Evolutionary conservation across 2,113 vertebrate species (phyloP).

Genomic region (Spilogale gracilis): DNA sequence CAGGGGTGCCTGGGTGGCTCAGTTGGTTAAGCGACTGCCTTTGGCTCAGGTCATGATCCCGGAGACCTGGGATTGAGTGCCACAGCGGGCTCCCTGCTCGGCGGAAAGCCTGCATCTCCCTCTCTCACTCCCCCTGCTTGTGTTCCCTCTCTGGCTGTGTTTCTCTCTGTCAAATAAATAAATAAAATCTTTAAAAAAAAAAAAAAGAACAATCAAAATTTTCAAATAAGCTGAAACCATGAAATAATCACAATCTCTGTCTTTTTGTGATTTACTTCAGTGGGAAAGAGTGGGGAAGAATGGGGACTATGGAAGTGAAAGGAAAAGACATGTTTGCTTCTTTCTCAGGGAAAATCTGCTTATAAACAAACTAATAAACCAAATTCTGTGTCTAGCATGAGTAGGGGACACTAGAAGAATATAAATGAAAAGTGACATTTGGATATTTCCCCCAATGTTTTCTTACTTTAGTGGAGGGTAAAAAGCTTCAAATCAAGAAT

Average conservation of each 20-base stretch:
- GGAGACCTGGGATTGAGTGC: too few species aligned
- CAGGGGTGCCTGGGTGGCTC: too few species aligned
- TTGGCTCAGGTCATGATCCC: too few species aligned
- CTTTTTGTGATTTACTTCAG: background rate
- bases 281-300: background rate
- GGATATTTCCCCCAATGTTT: background rate
- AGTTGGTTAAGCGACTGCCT: too few species aligned
- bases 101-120: too few species aligned
- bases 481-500: constrained; percentile 18
- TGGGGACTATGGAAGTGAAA: background rate
- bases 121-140: too few species aligned
- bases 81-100: too few species aligned
- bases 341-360: background rate
- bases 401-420: background rate
- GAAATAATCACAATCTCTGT: background rate
- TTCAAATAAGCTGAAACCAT: background rate
- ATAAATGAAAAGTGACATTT: background rate
- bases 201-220: background rate
- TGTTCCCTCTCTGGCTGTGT: too few species aligned
- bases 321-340: background rate
- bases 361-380: background rate
- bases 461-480: background rate
- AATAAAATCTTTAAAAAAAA: too few species aligned
- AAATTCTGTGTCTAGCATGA: background rate
- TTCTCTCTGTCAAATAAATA: too few species aligned